These are phyloP conservation scores for Asteroscopus sphinx DNA, from an alignment of 2,888 invertebrate genomes.

Conservation along the genomic window DNA sequence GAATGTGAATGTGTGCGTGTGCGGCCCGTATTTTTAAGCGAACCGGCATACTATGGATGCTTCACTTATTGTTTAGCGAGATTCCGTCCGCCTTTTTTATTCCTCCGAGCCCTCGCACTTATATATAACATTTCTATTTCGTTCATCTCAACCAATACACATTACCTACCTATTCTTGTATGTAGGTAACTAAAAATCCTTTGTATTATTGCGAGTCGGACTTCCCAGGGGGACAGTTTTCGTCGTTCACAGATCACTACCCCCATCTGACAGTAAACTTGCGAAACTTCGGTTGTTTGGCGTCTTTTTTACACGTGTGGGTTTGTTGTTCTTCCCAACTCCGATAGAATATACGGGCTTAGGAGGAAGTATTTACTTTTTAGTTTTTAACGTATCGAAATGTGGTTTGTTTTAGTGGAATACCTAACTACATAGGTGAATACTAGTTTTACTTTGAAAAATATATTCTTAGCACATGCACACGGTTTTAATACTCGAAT, in stretches of 20 bases:
- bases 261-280: constrained; percentile 55
- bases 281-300: constrained; percentile 50
- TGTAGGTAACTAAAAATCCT: neutral
- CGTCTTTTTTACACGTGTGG: constrained; percentile 51
- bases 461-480: no score
- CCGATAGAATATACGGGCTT: constrained; percentile 57
- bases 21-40: no score
- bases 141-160: neutral
- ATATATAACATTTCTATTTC: neutral
- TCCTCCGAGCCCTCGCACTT: no score
- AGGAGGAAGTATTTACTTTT: constrained; percentile 42
- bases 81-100: no score
- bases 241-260: constrained; percentile 61
- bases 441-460: no score
- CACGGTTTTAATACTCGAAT: no score
- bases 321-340: constrained; percentile 57
- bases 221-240: constrained; percentile 58
- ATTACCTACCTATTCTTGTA: no score
- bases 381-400: constrained; percentile 16
- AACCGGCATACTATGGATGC: no score
- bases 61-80: no score
- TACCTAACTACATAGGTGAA: neutral
- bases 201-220: constrained; percentile 11
- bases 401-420: neutral
- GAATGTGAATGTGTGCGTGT: no score